Base-by-base conservation (phyloP, 2,797 vertebrate species). In the Scomberomorus guttatus region DNA sequence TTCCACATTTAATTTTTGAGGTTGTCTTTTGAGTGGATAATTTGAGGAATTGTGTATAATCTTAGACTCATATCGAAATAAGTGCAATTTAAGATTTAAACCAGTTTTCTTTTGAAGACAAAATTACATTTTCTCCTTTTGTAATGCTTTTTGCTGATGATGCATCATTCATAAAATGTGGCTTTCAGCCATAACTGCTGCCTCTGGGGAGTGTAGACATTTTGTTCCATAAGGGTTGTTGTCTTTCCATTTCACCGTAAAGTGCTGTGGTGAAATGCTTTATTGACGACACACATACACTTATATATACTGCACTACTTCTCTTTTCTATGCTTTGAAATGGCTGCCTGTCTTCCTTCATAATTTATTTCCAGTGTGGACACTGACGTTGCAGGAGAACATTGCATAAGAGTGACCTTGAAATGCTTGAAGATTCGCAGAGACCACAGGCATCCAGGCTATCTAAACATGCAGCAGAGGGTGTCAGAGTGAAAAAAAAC, bases 351-450 rank as follows among this genome's bases (percentile, higher is more conserved):
- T 69, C 67, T 66, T 59, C 50, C n/a, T 59, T 82, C 44, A 79
- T 86, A 61, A 87, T 85, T 83, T 24, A 82, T 70, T 79, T 65
- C 42, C 61, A 58, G 48, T 59, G 66, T 54, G 67, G 29, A 81
- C 32, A 55, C 34, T 67, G 63, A 76, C 3, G 50, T 51, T 68
- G 46, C 14, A 34, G 59, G 69, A 75, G n/a, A 77, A 70, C 52
- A 64, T 83, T 70, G 58, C 63, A 79, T 18, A 81, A 79, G 56
- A 42, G 75, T 84, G 77, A 89, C 82, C 80, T 78, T 90, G 71
- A 79, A 64, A 80, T 82, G 73, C 79, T 46, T 81, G 74, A 83
- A 66, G 85, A 81, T 87, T 89, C 59, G 70, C 78, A 86, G 75
- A 81, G 58, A 82, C 77, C 76, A 54, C 78, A 90, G 79, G 67